Evolutionary conservation across 2,113 vertebrate genomes (phyloP), one percentile per base, ranked within the genome.

Genomic region (Corythaixoides concolor): DNA sequence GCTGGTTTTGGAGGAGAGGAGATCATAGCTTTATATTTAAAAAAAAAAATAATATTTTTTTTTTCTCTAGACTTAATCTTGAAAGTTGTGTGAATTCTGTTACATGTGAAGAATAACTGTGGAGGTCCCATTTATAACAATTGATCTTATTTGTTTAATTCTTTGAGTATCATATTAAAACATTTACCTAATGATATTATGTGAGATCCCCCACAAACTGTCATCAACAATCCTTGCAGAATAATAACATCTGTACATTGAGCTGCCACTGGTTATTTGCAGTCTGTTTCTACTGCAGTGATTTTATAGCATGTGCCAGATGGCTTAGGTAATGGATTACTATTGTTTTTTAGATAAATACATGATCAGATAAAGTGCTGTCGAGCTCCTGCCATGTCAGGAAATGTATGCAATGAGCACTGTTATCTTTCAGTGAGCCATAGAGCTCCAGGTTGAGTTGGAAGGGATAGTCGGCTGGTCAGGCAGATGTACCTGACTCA

Each of bases 341-440:
- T 91, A 14, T 41, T 85, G n/a, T 47, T 78, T 95, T 93, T 90
- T 41, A 83, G 59, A 16, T 37, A 89, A 80, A 81, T 55, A 78
- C 81, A 58, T 67, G 12, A 18, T 78, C 23, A 35, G 49, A 47
- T 43, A 12, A 79, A 86, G 33, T 45, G 49, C 49, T 89, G 47
- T 49, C 1, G 2, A 69, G 62, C 27, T 85, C 64, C 68, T 72
- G 20, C 52, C 73, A 4, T 43, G n/a, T 60, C 56, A 68, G 53
- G 58, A 85, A 35, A 33, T 37, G 56, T 33, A 14, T 67, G 16
- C 26, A 12, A 8, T 33, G 62, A 52, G 26, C 77, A 72, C 30
- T 1, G 0, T n/a, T 39, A 18, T 8, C 20, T 67, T 70, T n/a
- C 1, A 11, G 33, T 59, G 87, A 79, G 43, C 21, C 12, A 9